Evolutionary conservation across 2,113 vertebrate species (phyloP), one percentile per base, ranked within the genome.

Genomic region (Anhinga rufa): DNA sequence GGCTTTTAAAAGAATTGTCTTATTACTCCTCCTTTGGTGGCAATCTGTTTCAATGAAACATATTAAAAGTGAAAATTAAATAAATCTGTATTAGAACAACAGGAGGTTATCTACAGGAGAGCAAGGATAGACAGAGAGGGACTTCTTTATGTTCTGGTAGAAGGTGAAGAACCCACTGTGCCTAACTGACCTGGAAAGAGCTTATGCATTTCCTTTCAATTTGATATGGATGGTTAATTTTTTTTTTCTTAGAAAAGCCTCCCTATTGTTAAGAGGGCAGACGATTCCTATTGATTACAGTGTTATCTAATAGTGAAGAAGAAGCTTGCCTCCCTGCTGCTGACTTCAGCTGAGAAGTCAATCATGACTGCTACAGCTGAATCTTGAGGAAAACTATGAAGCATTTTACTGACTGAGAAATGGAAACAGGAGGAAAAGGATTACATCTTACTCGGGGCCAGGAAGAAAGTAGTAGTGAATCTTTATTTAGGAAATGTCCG

Each of bases 111-210:
- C 92, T 90, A 16, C 82, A 65, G 68, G 76, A 66, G 26, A 92
- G 26, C 18, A 61, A 89, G 36, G 17, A 28, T 22, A 80, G 62
- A 71, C 29, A 51, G 79, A 91, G 68, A 90, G 26, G 26, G 58
- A 24, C 19, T 90, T 71, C 78, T 82, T 84, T 65, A 75, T 88
- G 31, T 94, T 96, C 66, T 38, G 18, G 78, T 70, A 92, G 64
- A 93, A 52, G 46, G 64, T 81, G 87, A 95, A 90, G 76, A 81
- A 93, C 87, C 48, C 20, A 12, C 71, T 85, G 75, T 95, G 93
- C 85, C 96, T 91, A 77, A 87, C 86, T 90, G 95, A 95, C 86
- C 95, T 65, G 86, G 93, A 97, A 96, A 97, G 11, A 96, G 83
- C 60, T 94, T 92, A 60, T 84, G 75, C 42, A 58, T 94, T 96